Conservation (phyloP, 2,888 invertebrate genomes). For the Cyrtodaria siliqua region DNA sequence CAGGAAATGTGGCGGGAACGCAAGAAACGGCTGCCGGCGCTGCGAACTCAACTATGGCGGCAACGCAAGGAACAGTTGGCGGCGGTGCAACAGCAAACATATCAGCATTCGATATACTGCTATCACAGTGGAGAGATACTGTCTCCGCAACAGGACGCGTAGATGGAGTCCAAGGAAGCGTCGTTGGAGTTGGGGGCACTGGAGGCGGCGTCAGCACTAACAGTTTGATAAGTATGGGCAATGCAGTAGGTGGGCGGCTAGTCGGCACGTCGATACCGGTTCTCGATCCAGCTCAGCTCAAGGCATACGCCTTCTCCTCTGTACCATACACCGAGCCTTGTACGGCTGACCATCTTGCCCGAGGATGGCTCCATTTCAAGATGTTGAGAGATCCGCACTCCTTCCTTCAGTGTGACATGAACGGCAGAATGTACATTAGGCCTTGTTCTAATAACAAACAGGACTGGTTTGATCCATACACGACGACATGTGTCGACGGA, state of each 20-base stretch:
- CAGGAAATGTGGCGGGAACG: too few species aligned
- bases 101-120: too few species aligned
- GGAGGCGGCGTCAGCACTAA: too few species aligned
- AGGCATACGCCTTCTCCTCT: conserved; percentile 28
- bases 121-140: too few species aligned
- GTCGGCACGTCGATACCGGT: neutral
- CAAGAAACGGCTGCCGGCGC: too few species aligned
- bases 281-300: conserved; percentile 36
- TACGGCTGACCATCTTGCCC: conserved; percentile 33
- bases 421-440: conserved; percentile 44
- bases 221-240: neutral
- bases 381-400: conserved; percentile 35
- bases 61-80: too few species aligned
- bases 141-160: too few species aligned
- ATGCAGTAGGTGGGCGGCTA: neutral
- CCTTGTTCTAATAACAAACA: conserved; percentile 36
- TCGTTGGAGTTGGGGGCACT: too few species aligned
- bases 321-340: conserved; percentile 49
- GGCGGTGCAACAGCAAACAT: too few species aligned
- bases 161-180: too few species aligned
- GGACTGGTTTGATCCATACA: conserved; percentile 55
- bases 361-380: conserved; percentile 44
- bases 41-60: too few species aligned
- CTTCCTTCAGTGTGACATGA: conserved; percentile 51
- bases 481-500: conserved; percentile 59